Base-by-base conservation (phyloP, 2,888 invertebrate genomes). In the Pherbina coryleti region DNA sequence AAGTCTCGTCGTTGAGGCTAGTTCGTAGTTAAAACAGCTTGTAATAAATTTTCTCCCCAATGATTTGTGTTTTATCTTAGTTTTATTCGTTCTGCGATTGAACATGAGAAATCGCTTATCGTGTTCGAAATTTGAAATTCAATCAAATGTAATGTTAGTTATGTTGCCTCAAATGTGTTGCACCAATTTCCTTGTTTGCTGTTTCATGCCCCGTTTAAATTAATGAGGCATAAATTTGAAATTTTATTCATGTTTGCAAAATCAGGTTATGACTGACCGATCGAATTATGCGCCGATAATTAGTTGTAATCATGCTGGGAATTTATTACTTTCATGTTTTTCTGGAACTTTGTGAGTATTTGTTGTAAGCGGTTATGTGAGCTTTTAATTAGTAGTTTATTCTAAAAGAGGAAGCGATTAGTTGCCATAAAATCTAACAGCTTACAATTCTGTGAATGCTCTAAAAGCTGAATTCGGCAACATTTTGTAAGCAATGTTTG, bases 31-130 rank as follows among this genome's bases (percentile, higher is more conserved):
- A 37, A 11, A 22, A 8, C 67, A 22, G 37, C 37, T 55, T 34
- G 22, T 72, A 72, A 72, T 72, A 72, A 57, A 72, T 72, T 71
- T 53, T 71, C 34, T 71, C 55, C 19, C 19, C 55, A 71, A 34
- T 71, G 53, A 71, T 55, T 71, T 55, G 55, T 55, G 5, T 53
- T 71, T 71, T 31, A 14, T n/a, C 31, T 3, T 1, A 22, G 3
- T 67, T 67, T 67, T 66, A 19, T 14, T 37, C n/a, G 17, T 28
- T n/a, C 31, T 31, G 31, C 22, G 8, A n/a, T 17, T n/a, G 31
- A 53, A 70, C 31, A 71, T 55, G 71, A 71, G 55, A 71, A 71
- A 71, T 53, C 71, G 55, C 31, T 71, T 71, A 51, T 51, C 69
- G 55, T 34, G 71, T 34, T 37, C 17, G 34, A 70, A 70, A 70